Conservation (phyloP, 2,113 vertebrate species). For the Ameiurus melas region DNA sequence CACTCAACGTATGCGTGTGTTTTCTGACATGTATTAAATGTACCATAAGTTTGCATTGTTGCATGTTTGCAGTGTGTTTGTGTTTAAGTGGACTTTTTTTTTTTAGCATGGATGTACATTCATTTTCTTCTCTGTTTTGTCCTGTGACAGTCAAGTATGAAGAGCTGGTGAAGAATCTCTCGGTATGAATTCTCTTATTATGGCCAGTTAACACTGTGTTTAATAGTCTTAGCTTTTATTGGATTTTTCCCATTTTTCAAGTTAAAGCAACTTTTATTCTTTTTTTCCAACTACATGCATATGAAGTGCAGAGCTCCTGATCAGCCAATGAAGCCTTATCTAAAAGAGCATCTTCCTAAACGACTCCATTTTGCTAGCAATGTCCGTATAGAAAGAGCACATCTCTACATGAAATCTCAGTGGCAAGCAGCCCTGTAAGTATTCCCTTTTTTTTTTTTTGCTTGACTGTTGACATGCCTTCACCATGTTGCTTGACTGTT, state of each 20-base stretch:
- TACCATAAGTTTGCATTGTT: not conserved
- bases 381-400: slow-evolving; percentile 87
- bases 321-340: slow-evolving; percentile 89
- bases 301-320: slow-evolving; percentile 81
- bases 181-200: slow-evolving; percentile 78
- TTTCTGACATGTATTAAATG: not conserved
- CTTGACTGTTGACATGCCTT: not conserved
- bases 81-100: not conserved
- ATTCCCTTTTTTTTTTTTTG: not conserved
- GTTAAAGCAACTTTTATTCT: not conserved
- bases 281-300: slow-evolving; percentile 11
- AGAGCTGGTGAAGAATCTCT: slow-evolving; percentile 87
- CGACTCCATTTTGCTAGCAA: slow-evolving; percentile 88
- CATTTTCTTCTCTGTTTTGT: slow-evolving; percentile 46
- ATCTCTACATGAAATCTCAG: slow-evolving; percentile 84
- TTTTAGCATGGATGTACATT: not conserved
- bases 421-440: slow-evolving; percentile 90
- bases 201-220: slow-evolving; percentile 17
- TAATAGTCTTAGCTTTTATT: not conserved
- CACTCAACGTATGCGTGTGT: not conserved
- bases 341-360: slow-evolving; percentile 89
- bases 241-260: not conserved
- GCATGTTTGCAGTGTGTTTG: not conserved
- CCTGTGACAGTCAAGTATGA: slow-evolving; percentile 85
- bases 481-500: not conserved